Percentiles rank a stretch among this genome's conserved stretches.
phyloP scores from a whole-genome alignment of 2,888 invertebrate genomes.

The Limnephilus auricula region DNA sequence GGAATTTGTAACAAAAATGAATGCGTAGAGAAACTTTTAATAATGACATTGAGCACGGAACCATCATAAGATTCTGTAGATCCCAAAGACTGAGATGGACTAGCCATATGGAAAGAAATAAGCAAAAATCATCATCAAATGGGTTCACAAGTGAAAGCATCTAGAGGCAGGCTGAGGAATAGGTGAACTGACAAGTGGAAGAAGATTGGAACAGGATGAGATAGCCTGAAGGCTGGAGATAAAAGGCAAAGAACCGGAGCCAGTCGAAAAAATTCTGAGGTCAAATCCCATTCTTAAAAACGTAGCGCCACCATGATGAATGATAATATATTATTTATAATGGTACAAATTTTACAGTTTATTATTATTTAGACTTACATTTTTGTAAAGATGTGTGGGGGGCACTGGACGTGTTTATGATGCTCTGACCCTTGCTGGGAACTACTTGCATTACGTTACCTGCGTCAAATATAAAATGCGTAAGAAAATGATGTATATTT shows the following conservation, averaged over 20 bases:
- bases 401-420: conserved; percentile 45
- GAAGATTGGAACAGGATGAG: not conserved
- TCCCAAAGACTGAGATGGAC: not conserved
- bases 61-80: not conserved
- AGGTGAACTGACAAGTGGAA: not conserved
- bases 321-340: not conserved
- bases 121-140: not conserved
- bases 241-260: not conserved
- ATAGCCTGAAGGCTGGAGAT: not conserved
- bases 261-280: not conserved
- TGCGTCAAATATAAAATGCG: conserved; percentile 65
- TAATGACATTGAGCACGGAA: not conserved
- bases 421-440: conserved; percentile 69
- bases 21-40: not conserved
- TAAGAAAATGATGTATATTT: not conserved
- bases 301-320: not conserved
- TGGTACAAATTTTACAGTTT: not conserved
- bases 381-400: conserved; percentile 53
- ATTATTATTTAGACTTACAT: conserved; percentile 34
- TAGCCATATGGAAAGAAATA: not conserved
- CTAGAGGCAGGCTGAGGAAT: not conserved
- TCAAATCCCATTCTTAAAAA: not conserved
- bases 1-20: not conserved
- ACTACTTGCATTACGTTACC: conserved; percentile 73
- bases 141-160: not conserved